phyloP scores from a whole-genome alignment of 2,888 invertebrate species.

The Chaetogeoica ovagalla region DNA sequence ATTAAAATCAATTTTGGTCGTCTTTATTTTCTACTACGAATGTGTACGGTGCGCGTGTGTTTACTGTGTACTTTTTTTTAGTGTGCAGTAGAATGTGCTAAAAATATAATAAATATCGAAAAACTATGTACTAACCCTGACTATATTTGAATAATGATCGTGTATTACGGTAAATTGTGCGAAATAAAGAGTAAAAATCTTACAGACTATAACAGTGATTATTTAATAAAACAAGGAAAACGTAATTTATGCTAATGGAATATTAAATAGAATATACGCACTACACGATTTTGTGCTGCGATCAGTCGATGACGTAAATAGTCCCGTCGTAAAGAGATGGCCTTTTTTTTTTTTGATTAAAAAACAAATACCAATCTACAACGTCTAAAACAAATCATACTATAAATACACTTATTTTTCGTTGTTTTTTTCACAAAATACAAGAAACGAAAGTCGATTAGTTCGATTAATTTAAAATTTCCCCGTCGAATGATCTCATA shows the following conservation, averaged over 20 bases:
- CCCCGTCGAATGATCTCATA: too few relatives aligned
- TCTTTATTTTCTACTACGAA: too few relatives aligned
- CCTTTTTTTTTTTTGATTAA: neutral
- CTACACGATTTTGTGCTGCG: neutral
- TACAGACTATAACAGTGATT: neutral
- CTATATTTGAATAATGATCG: neutral
- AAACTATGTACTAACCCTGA: too few relatives aligned
- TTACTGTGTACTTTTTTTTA: too few relatives aligned
- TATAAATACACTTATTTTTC: neutral
- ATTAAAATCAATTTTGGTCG: too few relatives aligned
- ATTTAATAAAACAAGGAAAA: neutral
- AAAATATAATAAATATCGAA: too few relatives aligned
- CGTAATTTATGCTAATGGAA: slow-evolving; percentile 20
- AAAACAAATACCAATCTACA: neutral
- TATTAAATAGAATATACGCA: neutral
- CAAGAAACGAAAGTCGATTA: neutral
- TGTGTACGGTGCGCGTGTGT: too few relatives aligned
- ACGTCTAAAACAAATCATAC: neutral
- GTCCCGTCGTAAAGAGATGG: neutral
- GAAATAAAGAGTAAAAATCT: neutral
- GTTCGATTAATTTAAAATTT: too few relatives aligned
- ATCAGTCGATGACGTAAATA: neutral
- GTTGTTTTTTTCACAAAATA: neutral
- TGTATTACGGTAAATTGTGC: neutral
- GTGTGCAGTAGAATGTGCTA: too few relatives aligned